Base-by-base conservation (phyloP, 1,140 invertebrate species). In the Ruditapes philippinarum region DNA sequence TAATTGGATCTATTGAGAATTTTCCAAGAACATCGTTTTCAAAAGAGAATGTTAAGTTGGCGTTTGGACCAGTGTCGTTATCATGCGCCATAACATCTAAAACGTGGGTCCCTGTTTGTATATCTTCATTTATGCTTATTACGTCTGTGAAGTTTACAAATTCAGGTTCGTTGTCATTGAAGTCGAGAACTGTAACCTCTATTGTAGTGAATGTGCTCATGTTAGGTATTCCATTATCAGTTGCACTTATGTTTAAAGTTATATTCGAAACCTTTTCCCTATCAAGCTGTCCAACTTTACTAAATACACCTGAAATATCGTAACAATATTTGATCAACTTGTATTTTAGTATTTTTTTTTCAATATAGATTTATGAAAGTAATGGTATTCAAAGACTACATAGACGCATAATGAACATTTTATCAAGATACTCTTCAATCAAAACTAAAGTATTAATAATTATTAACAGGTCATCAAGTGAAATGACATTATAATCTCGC, bases 151-250 rank as follows among this genome's bases (percentile, higher is more conserved):
- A 51, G 42, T 78, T 54, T 49, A 14, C 40, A 54, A 78, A 78
- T 38, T 33, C 31, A 5, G 82, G 82, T 0, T 40, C 42, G 28
- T 84, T 84, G n/a, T 78, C 74, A 49, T 86, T 86, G 38, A 78
- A 60, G 38, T 86, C 84, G 22, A 78, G 45, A 7, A 86, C 49
- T 17, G 31, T 57, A 0, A 86, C 74, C 40, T n/a, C 1, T 0
- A 86, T 51, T 45, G 40, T 54, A 28, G 51, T 14, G 31, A 73
- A 60, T 17, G 51, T 62, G 5, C 19, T 57, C 17, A 38, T 11
- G 28, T 70, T 38, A 1, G 84, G 84, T 33, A 54, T 36, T 1
- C 84, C 84, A 49, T 78, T 78, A 65, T 86, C 84, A 14, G 70
- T 78, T 12, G 70, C 84, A 14, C 12, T 40, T 36, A 86, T n/a